These are phyloP conservation scores for Triops cancriformis DNA, from an alignment of 1,140 invertebrate genomes.

Conservation along the genomic window DNA sequence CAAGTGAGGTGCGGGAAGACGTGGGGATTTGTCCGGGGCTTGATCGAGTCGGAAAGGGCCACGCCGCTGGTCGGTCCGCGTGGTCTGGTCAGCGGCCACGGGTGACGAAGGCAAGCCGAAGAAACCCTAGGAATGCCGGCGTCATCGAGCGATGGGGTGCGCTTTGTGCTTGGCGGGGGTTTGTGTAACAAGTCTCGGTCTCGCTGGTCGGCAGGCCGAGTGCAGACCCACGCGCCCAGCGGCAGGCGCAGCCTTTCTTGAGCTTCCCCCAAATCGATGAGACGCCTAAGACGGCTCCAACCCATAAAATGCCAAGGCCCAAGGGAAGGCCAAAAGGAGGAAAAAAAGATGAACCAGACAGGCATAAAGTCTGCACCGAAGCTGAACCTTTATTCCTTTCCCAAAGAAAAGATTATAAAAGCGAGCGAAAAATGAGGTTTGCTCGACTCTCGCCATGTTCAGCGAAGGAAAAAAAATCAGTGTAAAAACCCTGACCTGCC, in stretches of 20 bases:
- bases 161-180: background rate
- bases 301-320: background rate
- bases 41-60: no score
- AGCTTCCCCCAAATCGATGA: background rate
- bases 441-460: no score
- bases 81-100: background rate
- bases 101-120: background rate
- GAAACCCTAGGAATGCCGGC: conserved; percentile 11
- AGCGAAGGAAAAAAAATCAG: no score
- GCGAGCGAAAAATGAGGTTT: no score
- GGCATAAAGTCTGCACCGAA: background rate
- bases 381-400: background rate
- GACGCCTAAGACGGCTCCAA: background rate
- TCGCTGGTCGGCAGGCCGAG: no score
- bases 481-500: no score
- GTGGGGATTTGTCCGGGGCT: no score
- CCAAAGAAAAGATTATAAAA: no score
- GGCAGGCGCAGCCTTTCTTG: background rate
- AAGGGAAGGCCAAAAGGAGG: background rate
- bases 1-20: no score
- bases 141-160: conserved; percentile 15
- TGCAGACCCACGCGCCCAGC: no score
- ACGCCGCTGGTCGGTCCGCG: background rate
- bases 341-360: background rate
- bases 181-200: conserved; percentile 1